Evolutionary conservation across 2,888 invertebrate genomes (phyloP), one percentile per base, ranked within the genome.

Genomic region (Cinara cedri): DNA sequence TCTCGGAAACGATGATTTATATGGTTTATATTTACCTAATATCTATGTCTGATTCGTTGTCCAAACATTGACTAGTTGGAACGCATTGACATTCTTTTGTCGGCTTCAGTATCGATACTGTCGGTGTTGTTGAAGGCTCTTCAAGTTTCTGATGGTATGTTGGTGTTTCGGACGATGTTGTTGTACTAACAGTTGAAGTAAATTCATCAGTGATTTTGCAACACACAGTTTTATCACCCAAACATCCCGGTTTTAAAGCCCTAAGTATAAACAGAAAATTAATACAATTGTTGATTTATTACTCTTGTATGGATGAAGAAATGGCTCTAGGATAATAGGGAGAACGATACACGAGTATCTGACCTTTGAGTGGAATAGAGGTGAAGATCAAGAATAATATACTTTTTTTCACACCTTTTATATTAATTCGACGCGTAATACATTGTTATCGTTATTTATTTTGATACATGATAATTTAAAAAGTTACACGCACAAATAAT

Each of bases 31-130:
- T 11, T 55, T 11, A 55, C 55, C 55, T 55, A 2, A 55, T 19
- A 11, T 55, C 55, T 19, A 55, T 55, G 1, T 55, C 21, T 2
- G 21, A 21, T 11, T 55, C 3, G 13, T 55, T 21, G 21, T 55
- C 55, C 16, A 11, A 49, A 72, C 72, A 72, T 21, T 72, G 72
- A 10, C 34, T 34, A 51, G 8, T 51, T 0, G 11, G 21, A 11
- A 72, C 72, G 21, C 72, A 72, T 49, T 26, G 49, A 42, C 72
- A 72, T 24, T 51, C 24, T 10, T 6, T 49, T 14, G 19, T 49
- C 34, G 51, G 10, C 21, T 11, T 70, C 26, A 2, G 13, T 21
- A 19, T 54, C 9, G 1, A 14, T n/a, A 21, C 42, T n/a, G n/a
- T 19, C 21, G 4, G 26, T 11, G 26, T 19, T 1, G 54, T 9